Evolutionary conservation across 2,113 vertebrate species (phyloP).

Genomic region (Cyprinodon variegatus): DNA sequence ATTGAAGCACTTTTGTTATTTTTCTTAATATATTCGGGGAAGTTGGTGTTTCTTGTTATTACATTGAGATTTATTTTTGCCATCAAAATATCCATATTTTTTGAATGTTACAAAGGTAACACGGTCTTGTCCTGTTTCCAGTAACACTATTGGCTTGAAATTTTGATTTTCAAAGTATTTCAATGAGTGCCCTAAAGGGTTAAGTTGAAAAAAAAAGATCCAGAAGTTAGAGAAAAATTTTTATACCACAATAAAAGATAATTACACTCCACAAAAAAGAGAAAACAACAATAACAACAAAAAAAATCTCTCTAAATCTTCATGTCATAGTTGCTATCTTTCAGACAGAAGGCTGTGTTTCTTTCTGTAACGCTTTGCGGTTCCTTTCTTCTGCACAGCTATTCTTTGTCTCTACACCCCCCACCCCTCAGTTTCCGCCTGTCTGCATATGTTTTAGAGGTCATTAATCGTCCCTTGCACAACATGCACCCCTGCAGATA

Average conservation of each 20-base stretch:
- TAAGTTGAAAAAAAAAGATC: background rate
- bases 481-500: constrained; percentile 82
- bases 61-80: too few relatives aligned
- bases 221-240: background rate
- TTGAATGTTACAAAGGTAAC: too few relatives aligned
- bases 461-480: constrained; percentile 80
- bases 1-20: background rate
- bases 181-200: too few relatives aligned
- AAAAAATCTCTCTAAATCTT: background rate
- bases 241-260: background rate
- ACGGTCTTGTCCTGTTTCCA: too few relatives aligned
- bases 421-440: constrained; percentile 63
- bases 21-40: too few relatives aligned
- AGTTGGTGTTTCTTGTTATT: too few relatives aligned
- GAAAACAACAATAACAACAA: background rate
- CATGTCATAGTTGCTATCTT: constrained; percentile 34
- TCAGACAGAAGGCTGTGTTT: constrained; percentile 55
- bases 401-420: constrained; percentile 52
- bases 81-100: too few relatives aligned
- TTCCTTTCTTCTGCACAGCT: constrained; percentile 45
- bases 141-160: too few relatives aligned
- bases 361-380: constrained; percentile 59
- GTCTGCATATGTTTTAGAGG: constrained; percentile 79
- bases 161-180: too few relatives aligned
- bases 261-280: constrained; percentile 1